Conservation (phyloP, 1,140 invertebrate species). For the Drosophila equinoxialis region DNA sequence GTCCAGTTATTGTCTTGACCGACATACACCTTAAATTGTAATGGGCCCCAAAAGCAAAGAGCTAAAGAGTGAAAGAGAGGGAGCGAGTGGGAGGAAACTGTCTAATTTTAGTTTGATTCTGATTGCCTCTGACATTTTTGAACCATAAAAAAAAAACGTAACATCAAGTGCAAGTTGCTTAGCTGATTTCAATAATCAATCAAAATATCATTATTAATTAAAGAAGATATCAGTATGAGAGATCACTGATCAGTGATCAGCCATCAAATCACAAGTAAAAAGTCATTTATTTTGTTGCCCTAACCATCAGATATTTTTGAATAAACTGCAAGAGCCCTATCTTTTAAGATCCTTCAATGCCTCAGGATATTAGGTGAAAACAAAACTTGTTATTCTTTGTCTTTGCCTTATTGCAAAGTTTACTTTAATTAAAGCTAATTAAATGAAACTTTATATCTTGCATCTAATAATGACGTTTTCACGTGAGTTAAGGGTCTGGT, state of each 20-base stretch:
- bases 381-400: too few species aligned
- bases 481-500: too few species aligned
- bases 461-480: too few species aligned
- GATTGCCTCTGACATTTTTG: conserved; percentile 57
- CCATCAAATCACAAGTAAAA: not conserved
- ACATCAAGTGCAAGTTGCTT: not conserved
- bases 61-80: not conserved
- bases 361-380: too few species aligned
- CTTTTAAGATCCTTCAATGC: too few species aligned
- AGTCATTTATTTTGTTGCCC: not conserved
- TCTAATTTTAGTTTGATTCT: conserved; percentile 28
- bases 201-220: conserved; percentile 17
- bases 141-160: not conserved
- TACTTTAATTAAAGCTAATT: too few species aligned
- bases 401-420: too few species aligned
- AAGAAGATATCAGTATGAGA: not conserved
- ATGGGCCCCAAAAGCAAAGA: conserved; percentile 27
- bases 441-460: too few species aligned
- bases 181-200: conserved; percentile 43
- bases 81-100: not conserved
- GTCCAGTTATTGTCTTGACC: conserved; percentile 63
- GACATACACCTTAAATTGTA: conserved; percentile 45
- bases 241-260: not conserved
- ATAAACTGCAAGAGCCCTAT: too few species aligned
- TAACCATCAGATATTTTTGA: not conserved